phyloP scores from a whole-genome alignment of 2,888 invertebrate genomes.

The Pasiphila rectangulata region DNA sequence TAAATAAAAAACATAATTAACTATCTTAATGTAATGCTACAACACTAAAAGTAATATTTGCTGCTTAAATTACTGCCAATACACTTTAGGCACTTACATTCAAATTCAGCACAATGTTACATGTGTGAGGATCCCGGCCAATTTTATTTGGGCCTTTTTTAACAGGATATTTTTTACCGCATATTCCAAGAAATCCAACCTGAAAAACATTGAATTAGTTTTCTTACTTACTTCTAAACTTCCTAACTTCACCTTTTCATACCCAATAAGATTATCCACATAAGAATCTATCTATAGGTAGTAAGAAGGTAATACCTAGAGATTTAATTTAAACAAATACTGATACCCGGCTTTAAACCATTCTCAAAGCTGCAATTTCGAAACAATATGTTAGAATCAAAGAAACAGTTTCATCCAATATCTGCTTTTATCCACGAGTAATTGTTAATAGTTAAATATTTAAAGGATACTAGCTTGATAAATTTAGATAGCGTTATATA shows the following conservation, averaged over 20 bases:
- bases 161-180: conserved; percentile 62
- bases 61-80: neutral
- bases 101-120: conserved; percentile 59
- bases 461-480: too few species aligned
- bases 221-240: too few species aligned
- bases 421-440: neutral
- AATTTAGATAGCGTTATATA: too few species aligned
- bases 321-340: neutral
- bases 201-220: conserved; percentile 39
- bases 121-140: conserved; percentile 66
- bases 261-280: neutral
- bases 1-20: conserved; percentile 23
- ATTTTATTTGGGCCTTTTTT: conserved; percentile 68
- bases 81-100: conserved; percentile 51
- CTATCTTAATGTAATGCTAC: neutral
- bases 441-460: too few species aligned
- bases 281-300: neutral
- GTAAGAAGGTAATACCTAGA: neutral
- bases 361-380: too few species aligned
- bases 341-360: neutral
- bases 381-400: too few species aligned
- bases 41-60: neutral
- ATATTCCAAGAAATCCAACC: conserved; percentile 71
- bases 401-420: too few species aligned
- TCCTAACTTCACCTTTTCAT: too few species aligned